These are phyloP conservation scores for Leptopilina clavipes DNA, from an alignment of 1,140 invertebrate species.

Conservation along the genomic window DNA sequence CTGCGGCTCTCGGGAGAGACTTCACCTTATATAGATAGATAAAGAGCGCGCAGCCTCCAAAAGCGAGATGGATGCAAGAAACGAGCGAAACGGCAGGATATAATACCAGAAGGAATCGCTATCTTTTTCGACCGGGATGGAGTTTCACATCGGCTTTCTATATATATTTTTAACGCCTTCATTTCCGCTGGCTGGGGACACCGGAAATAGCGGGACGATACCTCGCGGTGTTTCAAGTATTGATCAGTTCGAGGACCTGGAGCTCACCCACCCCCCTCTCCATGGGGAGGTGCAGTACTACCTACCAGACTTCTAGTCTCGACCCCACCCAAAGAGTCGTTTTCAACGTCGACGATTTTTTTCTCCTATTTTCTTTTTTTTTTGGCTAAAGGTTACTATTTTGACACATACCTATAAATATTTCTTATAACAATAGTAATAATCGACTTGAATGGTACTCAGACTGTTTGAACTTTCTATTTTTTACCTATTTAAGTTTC, in stretches of 20 bases:
- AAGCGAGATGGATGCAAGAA: constrained; percentile 49
- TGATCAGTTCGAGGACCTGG: constrained; percentile 69
- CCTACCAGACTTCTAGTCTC: constrained; percentile 19
- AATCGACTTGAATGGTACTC: too few relatives aligned
- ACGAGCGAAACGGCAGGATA: constrained; percentile 53
- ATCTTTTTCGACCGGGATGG: constrained; percentile 51
- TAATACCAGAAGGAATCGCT: constrained; percentile 53
- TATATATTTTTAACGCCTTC: constrained; percentile 71
- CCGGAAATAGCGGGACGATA: constrained; percentile 74
- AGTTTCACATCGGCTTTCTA: constrained; percentile 55
- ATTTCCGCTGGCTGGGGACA: constrained; percentile 71
- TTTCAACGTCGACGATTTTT: constrained; percentile 3
- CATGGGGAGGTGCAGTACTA: constrained; percentile 1
- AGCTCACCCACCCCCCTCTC: constrained; percentile 47
- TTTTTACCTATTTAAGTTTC: too few relatives aligned
- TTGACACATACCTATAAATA: too few relatives aligned
- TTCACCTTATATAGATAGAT: constrained; percentile 48
- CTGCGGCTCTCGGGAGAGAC: constrained; percentile 39
- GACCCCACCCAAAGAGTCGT: constrained; percentile 21
- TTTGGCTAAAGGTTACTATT: too few relatives aligned
- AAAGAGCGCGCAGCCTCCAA: constrained; percentile 51
- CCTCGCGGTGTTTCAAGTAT: constrained; percentile 75
- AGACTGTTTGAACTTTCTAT: too few relatives aligned
- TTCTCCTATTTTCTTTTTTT: not conserved
- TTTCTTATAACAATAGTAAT: too few relatives aligned